These are phyloP conservation scores for Phyllostomus discolor DNA, from an alignment of 2,113 vertebrate species.

Conservation along the genomic window DNA sequence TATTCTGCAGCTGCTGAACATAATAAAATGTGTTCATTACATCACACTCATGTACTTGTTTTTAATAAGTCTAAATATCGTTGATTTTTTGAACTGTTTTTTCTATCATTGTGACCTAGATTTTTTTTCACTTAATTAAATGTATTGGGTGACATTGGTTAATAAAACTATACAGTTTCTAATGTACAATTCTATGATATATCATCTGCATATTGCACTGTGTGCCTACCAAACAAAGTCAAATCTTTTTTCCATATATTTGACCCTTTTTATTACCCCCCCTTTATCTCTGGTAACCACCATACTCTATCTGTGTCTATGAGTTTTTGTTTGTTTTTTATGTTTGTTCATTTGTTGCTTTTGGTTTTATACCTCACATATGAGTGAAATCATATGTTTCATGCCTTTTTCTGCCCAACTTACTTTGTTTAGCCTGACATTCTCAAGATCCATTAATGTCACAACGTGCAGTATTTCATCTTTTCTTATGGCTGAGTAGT, in stretches of 20 bases:
- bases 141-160: background rate
- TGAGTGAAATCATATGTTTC: background rate
- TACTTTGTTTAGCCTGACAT: background rate
- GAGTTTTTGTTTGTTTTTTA: background rate
- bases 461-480: background rate
- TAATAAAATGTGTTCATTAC: background rate
- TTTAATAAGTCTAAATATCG: background rate
- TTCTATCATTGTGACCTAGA: background rate
- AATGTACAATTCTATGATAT: background rate
- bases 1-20: background rate
- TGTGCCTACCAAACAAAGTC: background rate
- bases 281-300: background rate
- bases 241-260: background rate
- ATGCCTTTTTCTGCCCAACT: background rate
- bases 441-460: background rate
- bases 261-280: background rate
- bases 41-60: background rate
- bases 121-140: background rate
- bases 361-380: background rate
- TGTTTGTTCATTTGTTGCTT: background rate
- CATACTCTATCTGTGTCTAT: background rate
- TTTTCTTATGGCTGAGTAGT: background rate
- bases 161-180: background rate
- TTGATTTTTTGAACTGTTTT: background rate
- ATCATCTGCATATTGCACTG: background rate